phyloP scores from a whole-genome alignment of 2,797 vertebrate species.

The Anguilla megastoma region DNA sequence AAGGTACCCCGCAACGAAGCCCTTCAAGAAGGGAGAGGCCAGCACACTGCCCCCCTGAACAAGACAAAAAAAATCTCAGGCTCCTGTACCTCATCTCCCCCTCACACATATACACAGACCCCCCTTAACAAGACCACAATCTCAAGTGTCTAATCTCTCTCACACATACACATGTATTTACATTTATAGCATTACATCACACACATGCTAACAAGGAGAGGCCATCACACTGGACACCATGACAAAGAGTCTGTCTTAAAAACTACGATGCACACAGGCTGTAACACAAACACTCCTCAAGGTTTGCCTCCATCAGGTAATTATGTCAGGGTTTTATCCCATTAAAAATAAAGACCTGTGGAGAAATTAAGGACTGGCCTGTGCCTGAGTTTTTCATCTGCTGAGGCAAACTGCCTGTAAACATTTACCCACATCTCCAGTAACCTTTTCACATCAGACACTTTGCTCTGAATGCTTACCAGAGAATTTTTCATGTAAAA shows the following conservation, averaged over 20 bases:
- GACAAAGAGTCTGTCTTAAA: too few species aligned
- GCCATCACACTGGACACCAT: too few species aligned
- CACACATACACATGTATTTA: conserved; percentile 5
- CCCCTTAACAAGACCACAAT: background rate
- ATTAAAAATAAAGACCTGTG: background rate
- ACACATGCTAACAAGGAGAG: conserved; percentile 11
- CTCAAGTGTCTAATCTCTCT: background rate
- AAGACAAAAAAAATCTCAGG: conserved; percentile 23
- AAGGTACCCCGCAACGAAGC: conserved; percentile 89
- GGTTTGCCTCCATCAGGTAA: background rate
- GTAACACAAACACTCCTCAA: background rate
- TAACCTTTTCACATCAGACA: background rate
- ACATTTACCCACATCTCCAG: background rate
- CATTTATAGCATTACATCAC: background rate
- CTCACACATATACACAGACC: conserved; percentile 8
- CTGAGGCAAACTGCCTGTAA: background rate
- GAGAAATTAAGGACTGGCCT: background rate
- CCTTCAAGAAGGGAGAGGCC: conserved; percentile 90
- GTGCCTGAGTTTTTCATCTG: background rate
- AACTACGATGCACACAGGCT: too few species aligned
- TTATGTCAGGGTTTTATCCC: background rate
- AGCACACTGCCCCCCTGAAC: conserved; percentile 84
- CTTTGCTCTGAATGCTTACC: background rate
- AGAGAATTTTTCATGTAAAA: background rate
- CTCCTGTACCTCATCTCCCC: background rate